Percentiles rank a stretch among this genome's conserved stretches.
Evolutionary conservation across 2,797 vertebrate species (phyloP).

Genomic region (Carcharodon carcharias): DNA sequence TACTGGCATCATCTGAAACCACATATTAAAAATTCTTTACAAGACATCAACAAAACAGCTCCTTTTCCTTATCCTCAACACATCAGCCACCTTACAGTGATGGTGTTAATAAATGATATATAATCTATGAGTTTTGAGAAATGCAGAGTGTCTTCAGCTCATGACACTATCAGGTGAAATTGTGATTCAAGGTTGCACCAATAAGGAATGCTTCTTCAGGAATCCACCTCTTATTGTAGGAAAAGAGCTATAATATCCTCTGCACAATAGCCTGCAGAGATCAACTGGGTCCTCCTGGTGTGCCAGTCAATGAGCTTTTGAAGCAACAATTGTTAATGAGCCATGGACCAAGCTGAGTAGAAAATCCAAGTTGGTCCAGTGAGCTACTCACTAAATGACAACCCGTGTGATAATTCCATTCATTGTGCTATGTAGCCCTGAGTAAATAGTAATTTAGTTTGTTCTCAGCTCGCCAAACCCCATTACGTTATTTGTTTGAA

Average conservation of each 20-base stretch:
- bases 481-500: not conserved
- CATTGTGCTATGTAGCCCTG: not conserved
- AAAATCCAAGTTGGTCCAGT: not conserved
- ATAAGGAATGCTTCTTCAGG: not conserved
- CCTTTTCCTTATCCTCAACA: not conserved
- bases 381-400: not conserved
- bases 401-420: not conserved
- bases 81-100: not conserved
- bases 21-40: not conserved
- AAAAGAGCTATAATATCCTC: not conserved
- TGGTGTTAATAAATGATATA: not conserved
- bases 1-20: not conserved
- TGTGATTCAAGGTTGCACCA: too few relatives aligned
- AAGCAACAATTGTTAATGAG: not conserved
- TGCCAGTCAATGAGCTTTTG: not conserved
- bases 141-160: not conserved
- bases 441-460: not conserved
- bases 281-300: not conserved
- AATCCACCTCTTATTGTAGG: too few relatives aligned
- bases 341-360: not conserved
- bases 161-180: not conserved
- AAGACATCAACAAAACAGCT: not conserved
- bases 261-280: not conserved
- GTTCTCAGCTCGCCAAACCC: not conserved
- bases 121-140: not conserved